Evolutionary conservation across 2,797 vertebrate species (phyloP).

Genomic region (Diplodus puntazzo): DNA sequence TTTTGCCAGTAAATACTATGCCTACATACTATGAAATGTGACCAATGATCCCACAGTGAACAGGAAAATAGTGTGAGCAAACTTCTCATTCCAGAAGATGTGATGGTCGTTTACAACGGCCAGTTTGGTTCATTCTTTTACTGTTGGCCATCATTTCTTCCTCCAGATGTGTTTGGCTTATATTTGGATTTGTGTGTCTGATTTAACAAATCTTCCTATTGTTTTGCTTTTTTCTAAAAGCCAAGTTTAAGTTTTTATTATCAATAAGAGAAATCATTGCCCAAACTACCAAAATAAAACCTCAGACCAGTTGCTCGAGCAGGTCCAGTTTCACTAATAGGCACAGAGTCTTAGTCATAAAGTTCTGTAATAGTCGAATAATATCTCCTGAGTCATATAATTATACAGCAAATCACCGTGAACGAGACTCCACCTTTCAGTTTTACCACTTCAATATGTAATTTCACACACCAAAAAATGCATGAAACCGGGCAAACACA

Average conservation of each 20-base stretch:
- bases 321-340: neutral
- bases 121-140: neutral
- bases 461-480: conserved; percentile 55
- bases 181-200: neutral
- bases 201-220: neutral
- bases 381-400: conserved; percentile 20
- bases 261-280: neutral
- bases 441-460: conserved; percentile 20
- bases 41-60: neutral
- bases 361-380: conserved; percentile 9
- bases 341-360: neutral
- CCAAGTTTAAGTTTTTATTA: neutral
- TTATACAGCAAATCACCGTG: conserved; percentile 19
- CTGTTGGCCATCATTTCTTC: neutral
- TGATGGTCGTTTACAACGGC: neutral
- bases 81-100: neutral
- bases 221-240: neutral
- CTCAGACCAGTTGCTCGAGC: neutral
- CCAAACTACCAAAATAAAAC: neutral
- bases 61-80: neutral
- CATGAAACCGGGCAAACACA: conserved; percentile 52
- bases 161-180: neutral
- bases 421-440: conserved; percentile 9
- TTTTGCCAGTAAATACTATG: neutral
- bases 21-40: neutral